These are phyloP conservation scores for Temnothorax unifasciatus DNA, from an alignment of 2,888 invertebrate genomes.

Conservation along the genomic window DNA sequence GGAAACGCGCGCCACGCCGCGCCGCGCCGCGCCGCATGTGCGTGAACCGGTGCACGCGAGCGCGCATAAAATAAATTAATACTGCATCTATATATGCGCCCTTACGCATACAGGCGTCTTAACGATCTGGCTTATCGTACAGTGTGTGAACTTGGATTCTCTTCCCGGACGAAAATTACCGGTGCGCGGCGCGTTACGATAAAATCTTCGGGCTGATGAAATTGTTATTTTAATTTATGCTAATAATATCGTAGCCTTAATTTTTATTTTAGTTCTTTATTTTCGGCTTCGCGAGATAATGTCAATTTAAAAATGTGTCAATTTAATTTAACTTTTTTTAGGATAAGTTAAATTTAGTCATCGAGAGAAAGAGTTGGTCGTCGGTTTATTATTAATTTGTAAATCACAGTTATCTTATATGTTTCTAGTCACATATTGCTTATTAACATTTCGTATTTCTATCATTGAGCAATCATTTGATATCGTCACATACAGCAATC, in stretches of 20 bases:
- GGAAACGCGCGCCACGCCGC: constrained; percentile 60
- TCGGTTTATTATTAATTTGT: neutral
- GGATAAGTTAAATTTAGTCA: neutral
- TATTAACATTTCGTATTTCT: neutral
- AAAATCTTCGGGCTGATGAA: constrained; percentile 20
- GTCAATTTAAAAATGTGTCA: too few relatives aligned
- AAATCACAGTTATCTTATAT: neutral
- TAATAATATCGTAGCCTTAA: neutral
- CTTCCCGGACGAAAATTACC: constrained; percentile 38
- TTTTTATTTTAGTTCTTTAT: neutral
- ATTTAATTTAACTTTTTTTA: constrained; percentile 9
- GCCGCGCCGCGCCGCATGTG: constrained; percentile 28
- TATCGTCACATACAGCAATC: neutral
- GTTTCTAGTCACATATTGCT: neutral
- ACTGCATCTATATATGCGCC: constrained; percentile 45
- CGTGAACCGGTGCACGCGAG: constrained; percentile 20
- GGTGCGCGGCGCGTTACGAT: constrained; percentile 9
- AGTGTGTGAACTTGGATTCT: constrained; percentile 35
- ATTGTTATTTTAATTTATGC: constrained; percentile 16
- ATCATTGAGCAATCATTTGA: neutral
- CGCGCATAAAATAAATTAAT: constrained; percentile 55
- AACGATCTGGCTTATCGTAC: constrained; percentile 46
- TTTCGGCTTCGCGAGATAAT: neutral
- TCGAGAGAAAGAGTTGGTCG: neutral
- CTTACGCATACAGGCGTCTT: constrained; percentile 33